Evolutionary conservation across 2,888 invertebrate genomes (phyloP).

Genomic region (Chironomus riparius): DNA sequence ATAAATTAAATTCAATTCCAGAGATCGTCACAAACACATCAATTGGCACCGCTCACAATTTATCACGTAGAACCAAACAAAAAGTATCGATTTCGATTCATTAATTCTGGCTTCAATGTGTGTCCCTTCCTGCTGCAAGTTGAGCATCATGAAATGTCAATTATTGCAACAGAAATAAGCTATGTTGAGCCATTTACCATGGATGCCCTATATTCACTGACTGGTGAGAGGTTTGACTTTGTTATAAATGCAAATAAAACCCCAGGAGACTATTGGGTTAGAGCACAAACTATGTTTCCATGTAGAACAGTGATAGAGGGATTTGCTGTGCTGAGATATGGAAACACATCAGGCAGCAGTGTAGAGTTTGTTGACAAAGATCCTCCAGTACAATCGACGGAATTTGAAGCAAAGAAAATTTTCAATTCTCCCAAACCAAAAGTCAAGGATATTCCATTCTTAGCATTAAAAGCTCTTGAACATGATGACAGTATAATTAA

Average conservation of each 20-base stretch:
- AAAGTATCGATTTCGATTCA: conserved; percentile 21
- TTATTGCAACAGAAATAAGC: conserved; percentile 19
- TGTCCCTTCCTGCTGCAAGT: conserved; percentile 27
- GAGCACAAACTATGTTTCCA: conserved; percentile 38
- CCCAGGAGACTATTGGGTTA: conserved; percentile 42
- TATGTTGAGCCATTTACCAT: conserved; percentile 5
- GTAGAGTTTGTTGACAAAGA: neutral
- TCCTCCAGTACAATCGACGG: conserved; percentile 4
- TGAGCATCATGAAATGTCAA: conserved; percentile 10
- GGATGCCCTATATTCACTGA: conserved; percentile 39
- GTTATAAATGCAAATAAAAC: conserved; percentile 38
- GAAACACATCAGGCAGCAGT: conserved; percentile 10
- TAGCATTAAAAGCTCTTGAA: conserved; percentile 28
- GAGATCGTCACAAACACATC: neutral
- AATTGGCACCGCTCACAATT: neutral
- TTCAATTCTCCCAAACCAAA: conserved; percentile 19
- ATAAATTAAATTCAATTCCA: neutral
- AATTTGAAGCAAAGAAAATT: neutral
- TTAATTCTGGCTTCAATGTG: conserved; percentile 19
- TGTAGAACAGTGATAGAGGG: conserved; percentile 31
- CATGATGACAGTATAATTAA: conserved; percentile 30
- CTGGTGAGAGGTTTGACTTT: conserved; percentile 46
- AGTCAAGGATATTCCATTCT: conserved; percentile 8
- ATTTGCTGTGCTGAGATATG: conserved; percentile 34
- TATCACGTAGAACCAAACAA: conserved; percentile 4